Base-by-base conservation (phyloP, 2,113 vertebrate genomes). In the Syngnathus typhle region DNA sequence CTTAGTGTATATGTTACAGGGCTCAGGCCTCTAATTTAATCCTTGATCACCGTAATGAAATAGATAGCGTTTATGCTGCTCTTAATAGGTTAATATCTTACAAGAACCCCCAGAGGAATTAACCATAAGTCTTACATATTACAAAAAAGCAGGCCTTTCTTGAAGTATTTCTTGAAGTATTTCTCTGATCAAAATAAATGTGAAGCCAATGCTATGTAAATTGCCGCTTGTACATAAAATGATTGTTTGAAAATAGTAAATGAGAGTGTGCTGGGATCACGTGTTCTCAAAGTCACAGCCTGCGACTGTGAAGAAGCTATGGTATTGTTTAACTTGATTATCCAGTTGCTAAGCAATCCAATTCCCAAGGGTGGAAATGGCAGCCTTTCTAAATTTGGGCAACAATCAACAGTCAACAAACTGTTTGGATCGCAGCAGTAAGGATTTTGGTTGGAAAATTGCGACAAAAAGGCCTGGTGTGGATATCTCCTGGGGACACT, bases 361-460 rank as follows among this genome's bases (percentile, higher is more conserved):
- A 91, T 90, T 91, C 88, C 84, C 73, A 5, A 87, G 89, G 91
- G 91, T 90, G 90, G 85, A 90, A 90, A 92, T 90, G 88, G 89
- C 88, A 85, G 79, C 85, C 82, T 87, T 90, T 87, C 88, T 89
- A 88, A 90, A 90, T 88, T 90, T 65, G 73, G 82, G 84, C 86
- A 87, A 88, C 82, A 90, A 88, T 88, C 87, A 88, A 84, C 87
- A 88, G 87, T 89, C 85, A 90, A 88, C 84, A 89, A 90, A 89
- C 81, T 74, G 88, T 86, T 89, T 76, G 81, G 88, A 88, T 87
- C 73, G 78, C 87, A 79, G 79, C 72, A 66, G 39, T 58, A 58
- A 73, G 21, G 47, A 65, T 47, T 69, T 80, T 75, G 58, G 63
- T 64, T 59, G 81, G 72, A 75, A 88, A 88, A 87, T 77, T 78